phyloP scores from a whole-genome alignment of 2,888 invertebrate species.

The Blera fallax region DNA sequence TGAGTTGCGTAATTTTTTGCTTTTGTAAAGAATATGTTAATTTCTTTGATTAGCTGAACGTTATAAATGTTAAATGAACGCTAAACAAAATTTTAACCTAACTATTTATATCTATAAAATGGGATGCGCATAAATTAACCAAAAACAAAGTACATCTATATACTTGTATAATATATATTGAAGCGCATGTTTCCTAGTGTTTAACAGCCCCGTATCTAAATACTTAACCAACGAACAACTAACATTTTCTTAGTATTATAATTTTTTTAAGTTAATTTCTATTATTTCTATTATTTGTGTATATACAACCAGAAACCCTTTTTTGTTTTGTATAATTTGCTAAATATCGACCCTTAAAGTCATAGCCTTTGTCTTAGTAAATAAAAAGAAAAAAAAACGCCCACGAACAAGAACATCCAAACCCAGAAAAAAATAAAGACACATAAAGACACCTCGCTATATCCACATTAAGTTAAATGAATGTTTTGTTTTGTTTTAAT shows the following conservation, averaged over 20 bases:
- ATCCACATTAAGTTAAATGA: slow-evolving; percentile 38
- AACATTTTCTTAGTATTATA: slow-evolving; percentile 36
- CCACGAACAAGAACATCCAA: slow-evolving; percentile 48
- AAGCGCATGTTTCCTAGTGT: slow-evolving; percentile 53
- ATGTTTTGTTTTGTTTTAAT: slow-evolving; percentile 41
- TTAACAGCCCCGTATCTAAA: slow-evolving; percentile 24
- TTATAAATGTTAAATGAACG: slow-evolving; percentile 64
- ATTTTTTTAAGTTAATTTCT: slow-evolving; percentile 20
- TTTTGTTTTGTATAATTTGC: slow-evolving; percentile 46
- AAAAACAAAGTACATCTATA: neutral
- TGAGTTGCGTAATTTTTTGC: slow-evolving; percentile 81
- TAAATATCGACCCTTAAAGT: slow-evolving; percentile 16
- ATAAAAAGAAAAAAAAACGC: slow-evolving; percentile 9
- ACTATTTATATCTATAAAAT: slow-evolving; percentile 21
- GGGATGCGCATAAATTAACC: slow-evolving; percentile 51
- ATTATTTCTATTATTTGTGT: slow-evolving; percentile 7
- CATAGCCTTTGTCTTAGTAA: slow-evolving; percentile 33
- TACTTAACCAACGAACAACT: slow-evolving; percentile 46
- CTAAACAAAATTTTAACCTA: slow-evolving; percentile 41
- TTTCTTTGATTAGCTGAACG: slow-evolving; percentile 59
- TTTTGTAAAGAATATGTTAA: slow-evolving; percentile 26
- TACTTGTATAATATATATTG: slow-evolving; percentile 16
- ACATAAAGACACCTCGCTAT: slow-evolving; percentile 56
- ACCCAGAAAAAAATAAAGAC: slow-evolving; percentile 32
- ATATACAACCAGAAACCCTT: slow-evolving; percentile 5